A percentile compares a stretch with the other conserved stretches of the same genome.
These are phyloP conservation scores for Homarus gammarus DNA, from an alignment of 2,888 invertebrate species.

Conservation along the genomic window DNA sequence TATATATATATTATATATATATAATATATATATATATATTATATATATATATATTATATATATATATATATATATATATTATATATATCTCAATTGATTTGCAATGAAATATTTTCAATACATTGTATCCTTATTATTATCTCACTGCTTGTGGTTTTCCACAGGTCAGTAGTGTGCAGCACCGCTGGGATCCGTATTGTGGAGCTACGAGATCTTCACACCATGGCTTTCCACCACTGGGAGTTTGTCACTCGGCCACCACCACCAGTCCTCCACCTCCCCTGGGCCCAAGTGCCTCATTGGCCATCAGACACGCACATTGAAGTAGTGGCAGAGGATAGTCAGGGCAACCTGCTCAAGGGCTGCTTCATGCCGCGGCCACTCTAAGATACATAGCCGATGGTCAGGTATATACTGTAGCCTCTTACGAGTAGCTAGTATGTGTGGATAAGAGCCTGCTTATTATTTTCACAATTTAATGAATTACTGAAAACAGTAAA, in stretches of 20 bases:
- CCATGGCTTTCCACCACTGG: slow-evolving; percentile 76
- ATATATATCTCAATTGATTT: not conserved
- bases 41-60: not conserved
- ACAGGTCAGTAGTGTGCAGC: slow-evolving; percentile 73
- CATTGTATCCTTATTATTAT: not conserved
- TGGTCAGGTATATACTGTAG: not conserved
- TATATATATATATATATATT: too few relatives aligned
- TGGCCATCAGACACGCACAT: slow-evolving; percentile 75
- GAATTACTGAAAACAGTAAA: not conserved
- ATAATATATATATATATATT: too few relatives aligned
- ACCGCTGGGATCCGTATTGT: slow-evolving; percentile 69
- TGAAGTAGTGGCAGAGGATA: slow-evolving; percentile 72
- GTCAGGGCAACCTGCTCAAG: slow-evolving; percentile 71
- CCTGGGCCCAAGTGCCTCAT: slow-evolving; percentile 75
- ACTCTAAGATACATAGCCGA: slow-evolving; percentile 46
- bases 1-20: too few relatives aligned
- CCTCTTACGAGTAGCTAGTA: not conserved
- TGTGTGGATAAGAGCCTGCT: not conserved
- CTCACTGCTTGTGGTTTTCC: not conserved
- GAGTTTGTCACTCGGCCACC: slow-evolving; percentile 72
- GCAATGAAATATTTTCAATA: slow-evolving; percentile 15
- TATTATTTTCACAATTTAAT: not conserved
- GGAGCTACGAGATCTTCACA: slow-evolving; percentile 74
- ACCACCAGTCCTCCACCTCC: slow-evolving; percentile 74
- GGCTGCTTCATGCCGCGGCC: slow-evolving; percentile 74